Evolutionary conservation across 2,888 invertebrate species (phyloP).

Genomic region (Linyphia triangularis): DNA sequence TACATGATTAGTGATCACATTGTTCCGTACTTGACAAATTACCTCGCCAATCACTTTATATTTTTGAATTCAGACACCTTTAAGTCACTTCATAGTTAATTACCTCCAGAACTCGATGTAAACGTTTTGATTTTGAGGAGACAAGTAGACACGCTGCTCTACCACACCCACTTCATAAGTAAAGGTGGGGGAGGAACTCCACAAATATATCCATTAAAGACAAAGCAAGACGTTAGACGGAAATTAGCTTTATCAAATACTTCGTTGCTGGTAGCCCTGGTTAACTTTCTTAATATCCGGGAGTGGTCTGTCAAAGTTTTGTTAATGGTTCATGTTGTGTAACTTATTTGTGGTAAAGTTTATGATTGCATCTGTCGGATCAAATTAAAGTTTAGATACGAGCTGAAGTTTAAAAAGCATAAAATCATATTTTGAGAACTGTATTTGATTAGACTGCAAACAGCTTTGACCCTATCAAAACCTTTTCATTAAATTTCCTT

Average conservation of each 20-base stretch:
- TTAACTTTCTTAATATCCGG: conserved; percentile 36
- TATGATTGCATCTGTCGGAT: conserved; percentile 57
- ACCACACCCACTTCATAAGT: conserved; percentile 41
- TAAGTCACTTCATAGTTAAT: conserved; percentile 32
- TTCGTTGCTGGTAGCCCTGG: conserved; percentile 20
- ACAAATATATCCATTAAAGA: conserved; percentile 35
- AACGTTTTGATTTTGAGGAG: not conserved
- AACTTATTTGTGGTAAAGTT: conserved; percentile 30
- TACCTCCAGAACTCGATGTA: conserved; percentile 29
- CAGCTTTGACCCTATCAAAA: not conserved
- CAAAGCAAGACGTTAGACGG: conserved; percentile 42
- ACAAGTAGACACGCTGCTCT: conserved; percentile 23
- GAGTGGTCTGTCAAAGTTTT: conserved; percentile 45
- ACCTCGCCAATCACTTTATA: conserved; percentile 25
- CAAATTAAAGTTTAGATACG: conserved; percentile 46
- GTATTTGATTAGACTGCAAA: conserved; percentile 10
- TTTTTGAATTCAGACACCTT: conserved; percentile 18
- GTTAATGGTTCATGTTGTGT: conserved; percentile 38
- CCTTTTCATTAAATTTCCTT: conserved; percentile 6
- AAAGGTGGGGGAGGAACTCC: not conserved
- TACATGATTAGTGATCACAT: conserved; percentile 50
- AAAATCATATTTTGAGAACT: not conserved
- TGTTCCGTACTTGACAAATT: conserved; percentile 58
- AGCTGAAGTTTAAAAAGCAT: conserved; percentile 6
- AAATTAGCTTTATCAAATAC: conserved; percentile 55